A percentile compares a stretch with the other conserved stretches of the same genome.
Evolutionary conservation across 2,113 vertebrate species (phyloP).

Genomic region (Podilymbus podiceps): DNA sequence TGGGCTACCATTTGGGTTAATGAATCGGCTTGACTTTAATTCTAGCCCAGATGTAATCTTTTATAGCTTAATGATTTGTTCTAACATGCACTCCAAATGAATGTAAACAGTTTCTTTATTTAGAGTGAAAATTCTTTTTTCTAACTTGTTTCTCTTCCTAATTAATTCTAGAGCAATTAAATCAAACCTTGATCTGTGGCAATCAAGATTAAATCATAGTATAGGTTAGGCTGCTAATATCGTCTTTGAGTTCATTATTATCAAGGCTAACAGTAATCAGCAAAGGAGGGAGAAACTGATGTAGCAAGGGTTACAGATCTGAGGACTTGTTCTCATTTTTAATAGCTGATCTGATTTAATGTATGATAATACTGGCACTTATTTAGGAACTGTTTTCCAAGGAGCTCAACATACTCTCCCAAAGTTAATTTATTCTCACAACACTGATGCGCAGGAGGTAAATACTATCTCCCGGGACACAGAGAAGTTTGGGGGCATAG

Average conservation of each 20-base stretch:
- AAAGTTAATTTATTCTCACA: slow-evolving; percentile 64
- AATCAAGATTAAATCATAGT: slow-evolving; percentile 66
- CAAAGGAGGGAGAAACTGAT: slow-evolving; percentile 62
- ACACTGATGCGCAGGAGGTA: slow-evolving; percentile 48
- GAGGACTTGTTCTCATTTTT: slow-evolving; percentile 62
- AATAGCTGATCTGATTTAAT: slow-evolving; percentile 69
- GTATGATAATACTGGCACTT: slow-evolving; percentile 69
- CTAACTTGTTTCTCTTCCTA: slow-evolving; percentile 71
- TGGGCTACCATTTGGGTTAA: slow-evolving; percentile 70
- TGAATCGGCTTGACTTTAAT: slow-evolving; percentile 75
- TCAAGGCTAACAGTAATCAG: slow-evolving; percentile 71
- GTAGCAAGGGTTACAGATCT: slow-evolving; percentile 43
- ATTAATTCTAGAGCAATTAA: slow-evolving; percentile 74
- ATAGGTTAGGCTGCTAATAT: slow-evolving; percentile 62
- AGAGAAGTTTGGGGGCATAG: background rate
- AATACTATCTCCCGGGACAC: slow-evolving; percentile 49
- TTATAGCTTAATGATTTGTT: slow-evolving; percentile 71
- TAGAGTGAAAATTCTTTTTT: slow-evolving; percentile 65
- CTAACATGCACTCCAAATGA: slow-evolving; percentile 61
- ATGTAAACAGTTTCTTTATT: slow-evolving; percentile 69
- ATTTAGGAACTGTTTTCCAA: slow-evolving; percentile 60
- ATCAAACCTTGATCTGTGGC: slow-evolving; percentile 65
- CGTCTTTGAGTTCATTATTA: slow-evolving; percentile 67
- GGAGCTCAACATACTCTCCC: slow-evolving; percentile 45
- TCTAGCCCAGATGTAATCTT: slow-evolving; percentile 74